Evolutionary conservation across 2,113 vertebrate genomes (phyloP), one percentile per base, ranked within the genome.

Genomic region (Chloebia gouldiae): DNA sequence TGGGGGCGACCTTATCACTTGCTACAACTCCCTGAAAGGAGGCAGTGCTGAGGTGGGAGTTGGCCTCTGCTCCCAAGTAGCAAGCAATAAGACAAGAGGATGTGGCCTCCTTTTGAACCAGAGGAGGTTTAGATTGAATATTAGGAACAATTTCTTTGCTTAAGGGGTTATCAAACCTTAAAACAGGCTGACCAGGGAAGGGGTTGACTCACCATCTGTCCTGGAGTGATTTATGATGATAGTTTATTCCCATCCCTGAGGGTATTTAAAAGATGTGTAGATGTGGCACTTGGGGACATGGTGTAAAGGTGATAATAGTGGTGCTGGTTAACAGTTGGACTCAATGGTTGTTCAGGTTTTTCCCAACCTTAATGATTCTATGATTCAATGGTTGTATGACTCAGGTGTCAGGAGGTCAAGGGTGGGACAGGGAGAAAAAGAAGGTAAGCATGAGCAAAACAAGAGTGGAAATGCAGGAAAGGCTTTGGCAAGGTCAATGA

Each of bases 1-100:
- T 0, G 1, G 3, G 4, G 7, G 4, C 4, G 13, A 61, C 19
- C 35, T 56, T 42, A 8, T 25, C 20, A 19, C 25, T 35, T 24
- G 7, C 30, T 35, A 16, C 5, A 90, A 11, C 17, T 69, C 40
- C 40, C 15, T 61, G 40, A 15, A 68, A 70, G 40, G 13, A 63
- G 13, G 7, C 13, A 33, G 22, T 42, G 15, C 21, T 19, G 18
- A 42, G 17, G 30, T 35, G 31, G 17, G 17, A n/a, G 5, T 22
- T 18, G 47, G 14, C 42, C 25, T 40, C 24, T 75, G n/a, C 47
- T 47, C 25, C 35, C 49, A 49, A 16, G 28, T 2, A 63, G 22
- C 15, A 35, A 77, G 18, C 6, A 31, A 9, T 27, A 54, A 8
- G 25, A 54, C 35, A 27, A 61, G 25, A 68, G 14, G 9, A 47